Evolutionary conservation across 2,888 invertebrate genomes (phyloP).

Genomic region (Amphipoea lucens): DNA sequence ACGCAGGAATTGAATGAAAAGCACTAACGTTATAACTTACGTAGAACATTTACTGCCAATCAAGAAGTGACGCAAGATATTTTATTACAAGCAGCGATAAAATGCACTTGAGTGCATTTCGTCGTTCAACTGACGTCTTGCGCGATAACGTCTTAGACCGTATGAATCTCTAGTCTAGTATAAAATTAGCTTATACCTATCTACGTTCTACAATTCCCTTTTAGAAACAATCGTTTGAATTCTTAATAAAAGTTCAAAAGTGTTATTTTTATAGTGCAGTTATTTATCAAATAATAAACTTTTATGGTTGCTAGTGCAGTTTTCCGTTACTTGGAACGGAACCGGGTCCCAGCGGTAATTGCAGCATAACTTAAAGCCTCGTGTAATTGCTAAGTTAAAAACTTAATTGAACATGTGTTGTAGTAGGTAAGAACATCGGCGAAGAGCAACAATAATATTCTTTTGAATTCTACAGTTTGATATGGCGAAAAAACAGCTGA

Average conservation of each 20-base stretch:
- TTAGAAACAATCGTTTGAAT: neutral
- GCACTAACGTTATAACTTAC: conserved; percentile 6
- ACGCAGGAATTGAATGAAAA: conserved; percentile 23
- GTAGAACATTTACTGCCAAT: conserved; percentile 47
- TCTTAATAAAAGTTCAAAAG: neutral
- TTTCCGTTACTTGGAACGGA: conserved; percentile 33
- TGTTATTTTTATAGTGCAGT: conserved; percentile 29
- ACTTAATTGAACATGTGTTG: conserved; percentile 26
- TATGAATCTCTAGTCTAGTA: conserved; percentile 33
- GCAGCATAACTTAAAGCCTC: conserved; percentile 29
- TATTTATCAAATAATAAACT: conserved; percentile 44
- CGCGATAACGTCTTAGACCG: conserved; percentile 43
- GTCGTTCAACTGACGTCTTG: conserved; percentile 35
- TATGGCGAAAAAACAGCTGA: neutral
- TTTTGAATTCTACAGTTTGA: neutral
- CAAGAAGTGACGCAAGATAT: conserved; percentile 47
- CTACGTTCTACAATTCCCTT: conserved; percentile 7
- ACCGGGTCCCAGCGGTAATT: conserved; percentile 24
- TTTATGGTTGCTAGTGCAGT: conserved; percentile 29
- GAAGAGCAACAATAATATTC: neutral
- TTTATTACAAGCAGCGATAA: conserved; percentile 57
- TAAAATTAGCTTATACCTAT: conserved; percentile 17
- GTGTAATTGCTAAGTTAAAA: conserved; percentile 37
- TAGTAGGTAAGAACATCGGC: neutral
- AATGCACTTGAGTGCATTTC: conserved; percentile 54